Conservation (phyloP, 2,113 vertebrate genomes). For the Heteronetta atricapilla region DNA sequence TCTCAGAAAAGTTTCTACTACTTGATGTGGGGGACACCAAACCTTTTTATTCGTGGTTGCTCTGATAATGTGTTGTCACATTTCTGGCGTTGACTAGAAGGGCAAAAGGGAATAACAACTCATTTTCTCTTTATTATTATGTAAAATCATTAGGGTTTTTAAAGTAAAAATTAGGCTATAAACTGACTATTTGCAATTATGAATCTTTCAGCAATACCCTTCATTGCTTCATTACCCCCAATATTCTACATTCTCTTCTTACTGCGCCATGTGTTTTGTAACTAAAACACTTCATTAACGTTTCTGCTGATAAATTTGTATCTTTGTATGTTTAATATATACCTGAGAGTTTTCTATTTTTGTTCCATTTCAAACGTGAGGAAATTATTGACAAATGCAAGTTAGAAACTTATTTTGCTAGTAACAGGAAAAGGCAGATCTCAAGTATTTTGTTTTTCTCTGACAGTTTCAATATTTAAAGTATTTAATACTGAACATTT, state of each 20-base stretch:
- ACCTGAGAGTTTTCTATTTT: background rate
- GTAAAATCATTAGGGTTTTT: background rate
- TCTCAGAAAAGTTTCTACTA: background rate
- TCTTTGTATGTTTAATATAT: background rate
- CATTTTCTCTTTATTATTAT: background rate
- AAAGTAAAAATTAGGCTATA: background rate
- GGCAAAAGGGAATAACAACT: background rate
- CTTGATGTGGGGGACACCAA: background rate
- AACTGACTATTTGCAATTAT: background rate
- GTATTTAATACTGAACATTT: background rate
- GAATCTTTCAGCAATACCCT: background rate
- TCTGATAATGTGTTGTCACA: background rate
- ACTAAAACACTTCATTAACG: background rate
- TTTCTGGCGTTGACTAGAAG: background rate
- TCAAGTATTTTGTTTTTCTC: background rate
- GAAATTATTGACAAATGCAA: background rate
- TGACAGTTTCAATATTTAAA: background rate
- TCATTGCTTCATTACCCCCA: too few relatives aligned
- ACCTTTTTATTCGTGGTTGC: background rate
- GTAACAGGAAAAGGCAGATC: background rate
- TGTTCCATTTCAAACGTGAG: background rate
- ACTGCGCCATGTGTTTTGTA: background rate
- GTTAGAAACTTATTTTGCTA: background rate
- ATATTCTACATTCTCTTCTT: background rate
- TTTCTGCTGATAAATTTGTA: background rate